Conservation (phyloP, 1,140 invertebrate species). For the Tetramorium simillimum region DNA sequence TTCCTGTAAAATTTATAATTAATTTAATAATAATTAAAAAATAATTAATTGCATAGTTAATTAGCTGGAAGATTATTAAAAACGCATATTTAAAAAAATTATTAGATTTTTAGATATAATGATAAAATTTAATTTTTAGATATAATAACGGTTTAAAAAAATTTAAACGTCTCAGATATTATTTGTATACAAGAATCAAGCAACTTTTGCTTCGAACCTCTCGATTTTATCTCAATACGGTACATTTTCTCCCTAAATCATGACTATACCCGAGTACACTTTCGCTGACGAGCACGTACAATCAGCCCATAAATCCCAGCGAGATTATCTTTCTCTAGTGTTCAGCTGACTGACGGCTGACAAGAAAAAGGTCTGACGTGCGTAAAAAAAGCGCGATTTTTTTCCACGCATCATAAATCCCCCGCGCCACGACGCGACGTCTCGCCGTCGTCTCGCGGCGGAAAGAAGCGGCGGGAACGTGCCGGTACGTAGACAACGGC, state of each 20-base stretch:
- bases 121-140: no score
- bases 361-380: not conserved
- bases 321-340: conserved; percentile 22
- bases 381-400: conserved; percentile 26
- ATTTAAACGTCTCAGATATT: not conserved
- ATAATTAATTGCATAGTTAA: not conserved
- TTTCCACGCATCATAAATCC: conserved; percentile 36
- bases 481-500: conserved; percentile 33
- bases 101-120: not conserved
- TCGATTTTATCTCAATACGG: not conserved
- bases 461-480: conserved; percentile 18
- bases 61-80: not conserved
- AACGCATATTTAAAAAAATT: not conserved
- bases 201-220: not conserved
- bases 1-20: not conserved
- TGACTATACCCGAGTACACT: not conserved
- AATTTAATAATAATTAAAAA: no score
- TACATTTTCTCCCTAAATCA: conserved; percentile 3
- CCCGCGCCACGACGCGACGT: not conserved
- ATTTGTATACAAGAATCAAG: not conserved
- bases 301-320: not conserved
- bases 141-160: conserved; percentile 1
- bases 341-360: conserved; percentile 9
- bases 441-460: not conserved
- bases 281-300: conserved; percentile 18